A percentile compares a stretch with the other conserved stretches of the same genome.
Evolutionary conservation across 2,113 vertebrate species (phyloP).

Genomic region (Labrus mixtus): DNA sequence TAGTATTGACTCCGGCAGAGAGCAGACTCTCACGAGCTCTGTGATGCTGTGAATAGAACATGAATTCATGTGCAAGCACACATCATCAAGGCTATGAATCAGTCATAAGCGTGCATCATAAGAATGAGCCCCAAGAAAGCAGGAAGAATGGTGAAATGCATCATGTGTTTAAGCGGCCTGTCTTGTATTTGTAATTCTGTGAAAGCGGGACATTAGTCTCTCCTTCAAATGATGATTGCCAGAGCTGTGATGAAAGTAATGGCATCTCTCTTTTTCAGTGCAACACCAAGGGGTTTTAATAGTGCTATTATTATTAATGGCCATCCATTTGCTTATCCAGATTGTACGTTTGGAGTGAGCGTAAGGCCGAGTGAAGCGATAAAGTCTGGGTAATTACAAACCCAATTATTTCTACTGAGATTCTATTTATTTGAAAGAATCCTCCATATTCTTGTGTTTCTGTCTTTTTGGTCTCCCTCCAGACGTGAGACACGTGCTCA

Average conservation of each 20-base stretch:
- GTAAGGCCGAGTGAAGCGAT: constrained; percentile 80
- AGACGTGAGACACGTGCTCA: constrained; percentile 9
- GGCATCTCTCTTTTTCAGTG: constrained; percentile 82
- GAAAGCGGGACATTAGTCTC: constrained; percentile 82
- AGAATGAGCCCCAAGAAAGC: constrained; percentile 2
- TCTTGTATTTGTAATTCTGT: constrained; percentile 62
- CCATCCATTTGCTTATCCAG: constrained; percentile 83
- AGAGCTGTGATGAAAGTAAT: constrained; percentile 85
- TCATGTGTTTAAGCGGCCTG: constrained; percentile 47
- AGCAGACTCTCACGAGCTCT: constrained; percentile 18
- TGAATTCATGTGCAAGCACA: constrained; percentile 40
- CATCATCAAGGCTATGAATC: constrained; percentile 57
- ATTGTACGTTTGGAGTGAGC: constrained; percentile 77
- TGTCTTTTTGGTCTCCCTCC: constrained; percentile 27
- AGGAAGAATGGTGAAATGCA: constrained; percentile 43
- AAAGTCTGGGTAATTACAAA: constrained; percentile 89
- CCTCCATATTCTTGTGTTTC: constrained; percentile 44
- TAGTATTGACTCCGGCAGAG: constrained; percentile 18
- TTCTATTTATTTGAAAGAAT: constrained; percentile 79
- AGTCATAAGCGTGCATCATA: constrained; percentile 34
- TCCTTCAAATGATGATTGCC: constrained; percentile 82
- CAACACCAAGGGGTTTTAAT: constrained; percentile 89
- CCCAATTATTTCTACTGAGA: constrained; percentile 89
- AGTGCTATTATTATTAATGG: constrained; percentile 93
- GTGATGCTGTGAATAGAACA: constrained; percentile 11